Evolutionary conservation across 2,113 vertebrate species (phyloP), one percentile per base, ranked within the genome.

Genomic region (Anguilla japonica): DNA sequence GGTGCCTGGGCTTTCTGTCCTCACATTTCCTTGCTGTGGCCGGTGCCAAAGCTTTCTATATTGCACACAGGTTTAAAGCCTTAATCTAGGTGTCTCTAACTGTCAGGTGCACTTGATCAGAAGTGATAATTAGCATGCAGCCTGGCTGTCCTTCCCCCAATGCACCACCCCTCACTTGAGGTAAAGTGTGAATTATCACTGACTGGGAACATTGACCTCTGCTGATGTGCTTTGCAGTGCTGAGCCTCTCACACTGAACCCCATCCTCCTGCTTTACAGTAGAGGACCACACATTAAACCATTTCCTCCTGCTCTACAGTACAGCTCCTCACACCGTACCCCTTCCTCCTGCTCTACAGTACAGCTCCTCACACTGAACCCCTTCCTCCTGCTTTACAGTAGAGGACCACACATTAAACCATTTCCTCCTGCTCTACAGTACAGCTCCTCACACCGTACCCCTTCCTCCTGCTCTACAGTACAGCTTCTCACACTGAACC

Each of bases 31-130:
- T 22, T 71, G 63, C 63, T 26, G 26, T 9, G 20, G 3, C 26
- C 63, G 26, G 63, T 20, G 16, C 7, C 63, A 3, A 71, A 22
- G 63, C 22, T n/a, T 71, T 71, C 22, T 71, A 20, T 14, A 75
- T 11, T 39, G 57, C 56, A n/a, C 40, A 40, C 39, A 67, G 83
- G 60, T 26, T 34, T 34, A 34, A 34, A 34, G 34, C 34, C 34
- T 34, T 34, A 34, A 34, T 34, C 34, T 34, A 34, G 34, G 34
- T 34, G 34, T 34, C 34, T 34, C 34, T 34, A 34, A 34, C 34
- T 26, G 60, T 84, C 83, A 75, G 83, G 83, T 84, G 83, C 22
- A 84, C 86, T 87, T 56, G 87, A 83, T 85, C 84, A 84, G 79
- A 85, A 87, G 89, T 85, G 83, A 85, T 40, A 81, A 67, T 78